Conservation (phyloP, 2,113 vertebrate genomes). For the Crypturellus undulatus region DNA sequence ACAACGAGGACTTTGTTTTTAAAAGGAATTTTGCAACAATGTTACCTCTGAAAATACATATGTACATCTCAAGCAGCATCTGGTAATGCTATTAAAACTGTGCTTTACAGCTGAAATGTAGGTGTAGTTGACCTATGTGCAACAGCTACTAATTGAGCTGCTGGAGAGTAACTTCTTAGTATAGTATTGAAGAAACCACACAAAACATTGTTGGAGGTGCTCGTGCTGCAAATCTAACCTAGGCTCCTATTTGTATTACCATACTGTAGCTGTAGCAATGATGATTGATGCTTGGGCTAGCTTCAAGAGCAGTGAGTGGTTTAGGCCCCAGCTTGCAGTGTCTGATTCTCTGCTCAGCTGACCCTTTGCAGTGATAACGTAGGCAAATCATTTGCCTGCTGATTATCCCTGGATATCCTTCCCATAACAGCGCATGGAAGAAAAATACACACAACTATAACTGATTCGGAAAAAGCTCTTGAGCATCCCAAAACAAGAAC, state of each 20-base stretch:
- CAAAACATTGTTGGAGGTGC: rapidly evolving
- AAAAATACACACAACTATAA: background rate
- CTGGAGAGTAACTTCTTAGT: background rate
- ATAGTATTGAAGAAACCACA: background rate
- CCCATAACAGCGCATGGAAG: background rate
- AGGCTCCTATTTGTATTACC: rapidly evolving
- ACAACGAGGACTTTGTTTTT: background rate
- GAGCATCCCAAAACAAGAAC: background rate
- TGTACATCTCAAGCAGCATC: background rate
- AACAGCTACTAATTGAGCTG: background rate
- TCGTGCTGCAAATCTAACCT: background rate
- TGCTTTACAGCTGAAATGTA: background rate
- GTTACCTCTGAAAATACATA: background rate
- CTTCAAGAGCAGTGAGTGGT: background rate
- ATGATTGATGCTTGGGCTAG: background rate
- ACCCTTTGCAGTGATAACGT: background rate
- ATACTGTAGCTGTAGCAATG: rapidly evolving
- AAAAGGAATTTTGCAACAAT: background rate
- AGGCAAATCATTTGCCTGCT: background rate
- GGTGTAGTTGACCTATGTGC: background rate
- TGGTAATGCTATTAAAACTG: background rate
- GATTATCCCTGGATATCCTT: rapidly evolving
- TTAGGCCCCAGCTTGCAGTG: background rate
- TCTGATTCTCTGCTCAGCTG: background rate
- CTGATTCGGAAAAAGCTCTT: background rate